Evolutionary conservation across 2,888 invertebrate genomes (phyloP).

Genomic region (Phorcus lineatus): DNA sequence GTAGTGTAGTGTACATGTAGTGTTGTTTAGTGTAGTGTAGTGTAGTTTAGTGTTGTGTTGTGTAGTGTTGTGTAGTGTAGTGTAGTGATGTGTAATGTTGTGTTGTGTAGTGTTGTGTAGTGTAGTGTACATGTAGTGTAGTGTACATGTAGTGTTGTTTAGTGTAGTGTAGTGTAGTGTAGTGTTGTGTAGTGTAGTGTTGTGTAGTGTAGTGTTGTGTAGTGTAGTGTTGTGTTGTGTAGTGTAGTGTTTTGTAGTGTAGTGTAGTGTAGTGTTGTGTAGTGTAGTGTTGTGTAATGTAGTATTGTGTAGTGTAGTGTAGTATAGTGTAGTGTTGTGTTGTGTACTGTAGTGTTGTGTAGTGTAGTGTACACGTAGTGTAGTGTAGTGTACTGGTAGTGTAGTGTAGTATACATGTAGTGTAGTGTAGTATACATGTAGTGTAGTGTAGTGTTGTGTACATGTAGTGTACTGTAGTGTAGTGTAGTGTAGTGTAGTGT

Average conservation of each 20-base stretch:
- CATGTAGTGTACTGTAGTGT: background rate
- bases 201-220: background rate
- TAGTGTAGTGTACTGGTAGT: background rate
- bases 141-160: background rate
- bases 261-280: background rate
- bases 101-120: background rate
- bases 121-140: background rate
- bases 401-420: slow-evolving; percentile 2
- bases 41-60: background rate
- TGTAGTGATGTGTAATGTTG: background rate
- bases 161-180: background rate
- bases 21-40: background rate
- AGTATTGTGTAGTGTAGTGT: background rate
- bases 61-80: background rate
- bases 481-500: background rate
- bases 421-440: background rate
- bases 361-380: background rate
- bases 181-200: background rate
- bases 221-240: background rate
- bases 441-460: background rate
- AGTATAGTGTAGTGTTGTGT: background rate
- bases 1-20: background rate
- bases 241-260: too few relatives aligned
- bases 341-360: background rate
- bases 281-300: background rate